These are phyloP conservation scores for Drosophila pseudotakahashii DNA, from an alignment of 2,888 invertebrate species.

Conservation along the genomic window DNA sequence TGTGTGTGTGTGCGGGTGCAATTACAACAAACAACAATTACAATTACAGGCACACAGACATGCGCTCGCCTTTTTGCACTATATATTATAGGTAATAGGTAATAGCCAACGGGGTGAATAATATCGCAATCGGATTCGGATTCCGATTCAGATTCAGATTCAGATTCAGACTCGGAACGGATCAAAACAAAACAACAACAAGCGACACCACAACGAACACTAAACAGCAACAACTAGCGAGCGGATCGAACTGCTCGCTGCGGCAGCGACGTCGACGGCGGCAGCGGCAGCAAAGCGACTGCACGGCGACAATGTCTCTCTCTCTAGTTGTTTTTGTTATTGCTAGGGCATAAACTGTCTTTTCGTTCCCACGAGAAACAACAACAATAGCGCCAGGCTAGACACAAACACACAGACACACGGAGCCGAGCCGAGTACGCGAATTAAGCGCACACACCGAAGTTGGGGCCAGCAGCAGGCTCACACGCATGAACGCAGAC, in stretches of 20 bases:
- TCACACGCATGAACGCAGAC: slow-evolving; percentile 20
- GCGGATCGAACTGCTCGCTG: slow-evolving; percentile 40
- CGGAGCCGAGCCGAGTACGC: slow-evolving; percentile 50
- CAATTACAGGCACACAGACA: slow-evolving; percentile 43
- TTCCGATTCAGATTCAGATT: no score
- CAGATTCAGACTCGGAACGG: slow-evolving; percentile 60
- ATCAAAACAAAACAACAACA: slow-evolving; percentile 67
- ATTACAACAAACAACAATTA: slow-evolving; percentile 61
- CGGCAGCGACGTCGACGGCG: slow-evolving; percentile 50
- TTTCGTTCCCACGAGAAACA: slow-evolving; percentile 35
- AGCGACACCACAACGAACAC: slow-evolving; percentile 64
- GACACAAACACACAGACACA: slow-evolving; percentile 42
- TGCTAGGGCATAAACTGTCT: slow-evolving; percentile 76
- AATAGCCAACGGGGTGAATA: no score
- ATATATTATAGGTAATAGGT: slow-evolving; percentile 25
- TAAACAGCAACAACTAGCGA: slow-evolving; percentile 68
- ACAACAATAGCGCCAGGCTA: slow-evolving; percentile 35
- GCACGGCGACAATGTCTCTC: slow-evolving; percentile 24
- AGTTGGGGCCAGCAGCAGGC: slow-evolving; percentile 20
- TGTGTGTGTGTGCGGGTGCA: slow-evolving; percentile 39
- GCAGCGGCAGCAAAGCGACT: slow-evolving; percentile 56
- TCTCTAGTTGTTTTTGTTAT: slow-evolving; percentile 70
- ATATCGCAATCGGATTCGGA: slow-evolving; percentile 53
- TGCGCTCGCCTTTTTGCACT: slow-evolving; percentile 19
- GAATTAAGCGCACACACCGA: slow-evolving; percentile 61